Evolutionary conservation across 2,113 vertebrate species (phyloP).

Genomic region (Sorex fumeus): DNA sequence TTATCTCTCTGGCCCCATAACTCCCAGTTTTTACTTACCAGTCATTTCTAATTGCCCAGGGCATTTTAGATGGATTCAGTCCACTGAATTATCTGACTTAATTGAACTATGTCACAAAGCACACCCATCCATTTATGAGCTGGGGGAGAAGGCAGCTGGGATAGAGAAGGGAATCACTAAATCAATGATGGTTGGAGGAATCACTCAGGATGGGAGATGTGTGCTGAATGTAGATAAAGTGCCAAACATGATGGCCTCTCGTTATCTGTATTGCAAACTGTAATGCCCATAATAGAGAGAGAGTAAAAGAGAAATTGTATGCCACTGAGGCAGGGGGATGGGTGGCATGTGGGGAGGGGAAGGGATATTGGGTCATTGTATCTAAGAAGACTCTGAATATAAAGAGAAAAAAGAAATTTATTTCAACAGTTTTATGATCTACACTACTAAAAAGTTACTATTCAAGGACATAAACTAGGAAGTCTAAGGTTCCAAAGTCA

Average conservation of each 20-base stretch:
- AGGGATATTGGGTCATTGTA: not conserved
- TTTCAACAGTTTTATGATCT: not conserved
- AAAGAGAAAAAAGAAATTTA: not conserved
- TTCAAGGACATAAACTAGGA: not conserved
- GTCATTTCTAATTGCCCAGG: slow-evolving; percentile 50
- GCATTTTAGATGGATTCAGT: slow-evolving; percentile 35
- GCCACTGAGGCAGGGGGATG: not conserved
- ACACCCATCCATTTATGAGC: slow-evolving; percentile 33
- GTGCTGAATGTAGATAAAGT: no score
- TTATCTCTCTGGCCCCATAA: no score
- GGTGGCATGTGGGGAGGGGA: not conserved
- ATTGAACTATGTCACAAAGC: slow-evolving; percentile 22
- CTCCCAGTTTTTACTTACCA: slow-evolving; percentile 13
- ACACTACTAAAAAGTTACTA: not conserved
- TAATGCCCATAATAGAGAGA: no score
- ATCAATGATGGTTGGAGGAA: not conserved
- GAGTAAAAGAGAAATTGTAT: no score
- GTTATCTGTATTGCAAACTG: no score
- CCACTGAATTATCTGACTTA: slow-evolving; percentile 48
- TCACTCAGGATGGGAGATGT: no score
- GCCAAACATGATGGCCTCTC: no score
- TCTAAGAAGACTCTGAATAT: slow-evolving; percentile 2
- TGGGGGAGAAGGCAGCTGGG: no score
- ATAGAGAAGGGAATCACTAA: no score
- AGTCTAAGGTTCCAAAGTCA: not conserved